These are phyloP conservation scores for Drosophila tristis DNA, from an alignment of 1,140 invertebrate species.

Conservation along the genomic window DNA sequence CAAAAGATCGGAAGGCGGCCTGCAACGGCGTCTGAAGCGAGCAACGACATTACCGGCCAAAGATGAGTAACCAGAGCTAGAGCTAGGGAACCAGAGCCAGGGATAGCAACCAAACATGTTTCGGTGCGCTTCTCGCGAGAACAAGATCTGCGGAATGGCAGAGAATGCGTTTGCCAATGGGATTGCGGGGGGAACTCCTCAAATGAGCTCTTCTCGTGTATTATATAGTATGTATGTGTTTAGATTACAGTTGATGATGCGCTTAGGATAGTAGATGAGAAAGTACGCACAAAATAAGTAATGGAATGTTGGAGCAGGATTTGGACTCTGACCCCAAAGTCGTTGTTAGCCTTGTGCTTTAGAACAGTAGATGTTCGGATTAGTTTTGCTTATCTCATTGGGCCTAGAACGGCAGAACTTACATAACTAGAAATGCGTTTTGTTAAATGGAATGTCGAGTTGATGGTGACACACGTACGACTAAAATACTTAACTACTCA, in stretches of 20 bases:
- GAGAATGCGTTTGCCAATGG: no score
- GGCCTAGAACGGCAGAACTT: slow-evolving; percentile 12
- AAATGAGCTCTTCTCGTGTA: no score
- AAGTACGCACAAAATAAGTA: no score
- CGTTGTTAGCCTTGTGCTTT: neutral
- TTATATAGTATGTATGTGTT: neutral
- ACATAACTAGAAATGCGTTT: slow-evolving; percentile 55
- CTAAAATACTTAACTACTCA: slow-evolving; percentile 61
- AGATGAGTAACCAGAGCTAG: neutral
- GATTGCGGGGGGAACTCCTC: no score
- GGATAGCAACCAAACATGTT: no score
- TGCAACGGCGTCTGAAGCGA: no score
- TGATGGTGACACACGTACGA: slow-evolving; percentile 42
- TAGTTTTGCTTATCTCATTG: slow-evolving; percentile 4
- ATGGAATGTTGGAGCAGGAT: no score
- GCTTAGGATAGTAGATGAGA: no score
- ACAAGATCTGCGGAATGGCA: no score
- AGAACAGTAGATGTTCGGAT: slow-evolving; percentile 1
- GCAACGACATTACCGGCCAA: neutral
- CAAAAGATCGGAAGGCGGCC: slow-evolving; percentile 6
- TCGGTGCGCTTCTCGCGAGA: no score
- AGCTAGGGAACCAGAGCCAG: no score
- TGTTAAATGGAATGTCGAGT: slow-evolving; percentile 44
- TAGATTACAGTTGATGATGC: neutral
- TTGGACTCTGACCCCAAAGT: no score